Percentiles rank a stretch among this genome's conserved stretches.
phyloP scores from a whole-genome alignment of 2,797 vertebrate genomes.

The Amazona ochrocephala region DNA sequence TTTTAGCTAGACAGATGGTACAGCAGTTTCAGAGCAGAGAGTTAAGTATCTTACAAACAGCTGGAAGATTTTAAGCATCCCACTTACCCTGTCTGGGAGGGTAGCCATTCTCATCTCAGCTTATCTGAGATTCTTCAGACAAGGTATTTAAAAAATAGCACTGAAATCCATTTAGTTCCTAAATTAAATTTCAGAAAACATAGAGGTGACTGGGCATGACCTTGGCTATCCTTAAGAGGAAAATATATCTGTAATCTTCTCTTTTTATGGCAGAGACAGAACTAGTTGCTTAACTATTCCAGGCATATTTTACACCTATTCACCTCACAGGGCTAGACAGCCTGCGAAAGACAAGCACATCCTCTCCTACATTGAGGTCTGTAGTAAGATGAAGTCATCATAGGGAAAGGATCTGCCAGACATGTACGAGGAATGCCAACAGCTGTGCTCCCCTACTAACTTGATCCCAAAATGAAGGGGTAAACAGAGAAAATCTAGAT shows the following conservation, averaged over 20 bases:
- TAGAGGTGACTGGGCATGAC: neutral
- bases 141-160: neutral
- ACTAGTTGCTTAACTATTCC: neutral
- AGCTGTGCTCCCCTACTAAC: neutral
- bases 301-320: neutral
- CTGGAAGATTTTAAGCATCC: conserved; percentile 53
- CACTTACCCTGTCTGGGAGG: conserved; percentile 32
- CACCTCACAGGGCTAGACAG: neutral
- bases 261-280: neutral
- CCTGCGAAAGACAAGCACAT: neutral
- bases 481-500: neutral
- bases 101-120: neutral
- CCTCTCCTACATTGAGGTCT: neutral
- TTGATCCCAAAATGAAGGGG: neutral
- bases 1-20: conserved; percentile 61
- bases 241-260: neutral
- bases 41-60: conserved; percentile 56
- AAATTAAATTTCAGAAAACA: conserved; percentile 18
- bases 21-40: conserved; percentile 48
- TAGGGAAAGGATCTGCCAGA: neutral
- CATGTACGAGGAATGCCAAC: neutral
- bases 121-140: conserved; percentile 8
- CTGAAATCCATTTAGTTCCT: neutral
- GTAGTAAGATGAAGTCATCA: neutral
- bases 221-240: neutral